Conservation (phyloP, 2,797 vertebrate species). For the Eidolon dupreanum region DNA sequence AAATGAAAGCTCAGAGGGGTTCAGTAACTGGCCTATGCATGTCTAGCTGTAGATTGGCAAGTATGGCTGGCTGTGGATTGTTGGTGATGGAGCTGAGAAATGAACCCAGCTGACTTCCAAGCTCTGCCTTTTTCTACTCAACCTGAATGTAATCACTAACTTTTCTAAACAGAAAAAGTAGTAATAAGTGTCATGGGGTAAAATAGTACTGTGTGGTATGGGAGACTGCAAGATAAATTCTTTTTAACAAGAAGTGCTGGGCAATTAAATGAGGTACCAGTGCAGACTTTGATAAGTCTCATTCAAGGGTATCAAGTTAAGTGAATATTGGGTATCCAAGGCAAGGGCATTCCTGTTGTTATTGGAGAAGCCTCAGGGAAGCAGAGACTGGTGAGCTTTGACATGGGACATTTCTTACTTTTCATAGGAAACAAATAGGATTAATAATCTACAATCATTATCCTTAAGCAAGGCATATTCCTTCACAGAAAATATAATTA, state of each 20-base stretch:
- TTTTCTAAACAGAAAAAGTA: neutral
- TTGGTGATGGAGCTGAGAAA: neutral
- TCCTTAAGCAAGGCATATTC: neutral
- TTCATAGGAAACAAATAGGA: neutral
- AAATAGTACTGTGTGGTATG: neutral
- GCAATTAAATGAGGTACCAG: neutral
- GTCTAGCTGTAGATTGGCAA: neutral
- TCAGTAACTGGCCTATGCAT: neutral
- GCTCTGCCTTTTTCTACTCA: neutral
- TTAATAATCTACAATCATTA: neutral
- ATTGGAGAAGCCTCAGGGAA: neutral
- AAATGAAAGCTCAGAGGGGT: neutral
- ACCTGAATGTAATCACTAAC: neutral
- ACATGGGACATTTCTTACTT: neutral
- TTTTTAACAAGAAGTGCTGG: neutral
- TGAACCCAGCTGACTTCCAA: neutral
- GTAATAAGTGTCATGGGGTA: neutral
- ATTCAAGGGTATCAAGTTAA: neutral
- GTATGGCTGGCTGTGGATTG: no score
- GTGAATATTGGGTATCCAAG: neutral
- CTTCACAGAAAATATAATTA: neutral
- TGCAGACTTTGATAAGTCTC: neutral
- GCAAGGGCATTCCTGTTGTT: neutral
- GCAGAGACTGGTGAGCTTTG: neutral
- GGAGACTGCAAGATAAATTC: neutral